Evolutionary conservation across 2,113 vertebrate species (phyloP).

Genomic region (Heloderma charlesbogerti): DNA sequence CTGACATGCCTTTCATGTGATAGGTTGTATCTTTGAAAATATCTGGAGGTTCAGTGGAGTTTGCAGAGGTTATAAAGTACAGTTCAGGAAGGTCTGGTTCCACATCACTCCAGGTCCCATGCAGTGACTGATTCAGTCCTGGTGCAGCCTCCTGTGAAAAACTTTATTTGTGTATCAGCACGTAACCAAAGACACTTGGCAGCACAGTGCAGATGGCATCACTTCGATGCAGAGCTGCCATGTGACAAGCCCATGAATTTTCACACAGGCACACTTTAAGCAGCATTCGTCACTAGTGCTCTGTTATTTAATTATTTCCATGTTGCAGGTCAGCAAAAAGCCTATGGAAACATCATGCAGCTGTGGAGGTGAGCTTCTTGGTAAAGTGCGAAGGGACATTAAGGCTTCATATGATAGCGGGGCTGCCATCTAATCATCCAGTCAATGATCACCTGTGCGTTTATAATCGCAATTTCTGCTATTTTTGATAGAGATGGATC

Average conservation of each 20-base stretch:
- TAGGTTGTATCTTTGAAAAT: not conserved
- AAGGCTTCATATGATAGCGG: not conserved
- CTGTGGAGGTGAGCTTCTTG: conserved; percentile 6
- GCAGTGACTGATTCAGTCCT: not conserved
- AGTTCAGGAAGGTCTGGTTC: not conserved
- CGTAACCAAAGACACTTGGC: not conserved
- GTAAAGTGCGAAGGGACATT: not conserved
- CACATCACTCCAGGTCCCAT: not conserved
- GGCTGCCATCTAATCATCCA: not conserved
- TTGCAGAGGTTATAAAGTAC: not conserved
- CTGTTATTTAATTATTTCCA: not conserved
- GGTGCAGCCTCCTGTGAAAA: not conserved
- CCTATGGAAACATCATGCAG: conserved; percentile 25
- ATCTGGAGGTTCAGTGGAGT: not conserved
- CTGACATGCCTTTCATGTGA: not conserved
- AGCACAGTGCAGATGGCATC: not conserved
- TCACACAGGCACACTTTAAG: not conserved
- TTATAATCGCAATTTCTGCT: not conserved
- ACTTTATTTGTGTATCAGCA: not conserved
- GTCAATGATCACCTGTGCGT: not conserved
- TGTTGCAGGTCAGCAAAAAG: conserved; percentile 30
- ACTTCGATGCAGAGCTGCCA: not conserved
- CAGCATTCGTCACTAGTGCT: not conserved
- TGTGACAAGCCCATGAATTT: not conserved
- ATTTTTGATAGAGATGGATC: not conserved